phyloP scores from a whole-genome alignment of 2,113 vertebrate species.

The Mormyrus iriodes region DNA sequence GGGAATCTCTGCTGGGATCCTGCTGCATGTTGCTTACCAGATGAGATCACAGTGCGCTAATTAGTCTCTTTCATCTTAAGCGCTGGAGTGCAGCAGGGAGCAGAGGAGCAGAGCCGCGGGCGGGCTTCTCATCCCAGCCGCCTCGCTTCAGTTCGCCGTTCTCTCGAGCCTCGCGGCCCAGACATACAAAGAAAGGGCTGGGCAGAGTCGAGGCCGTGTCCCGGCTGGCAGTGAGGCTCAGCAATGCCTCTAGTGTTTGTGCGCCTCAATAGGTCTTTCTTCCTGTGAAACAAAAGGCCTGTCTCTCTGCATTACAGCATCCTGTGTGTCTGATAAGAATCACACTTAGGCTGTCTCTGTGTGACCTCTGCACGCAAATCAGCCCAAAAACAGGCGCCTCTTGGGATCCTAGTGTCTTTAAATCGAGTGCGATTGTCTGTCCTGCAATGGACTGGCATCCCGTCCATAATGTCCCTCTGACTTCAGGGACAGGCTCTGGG shows the following conservation, averaged over 20 bases:
- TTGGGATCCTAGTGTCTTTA: neutral
- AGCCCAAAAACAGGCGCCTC: neutral
- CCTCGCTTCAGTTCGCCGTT: neutral
- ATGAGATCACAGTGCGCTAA: conserved; percentile 22
- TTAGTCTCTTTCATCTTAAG: conserved; percentile 7
- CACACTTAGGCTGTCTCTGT: neutral
- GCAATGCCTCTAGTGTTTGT: neutral
- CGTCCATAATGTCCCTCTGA: neutral
- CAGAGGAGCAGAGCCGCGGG: neutral
- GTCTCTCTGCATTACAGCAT: neutral
- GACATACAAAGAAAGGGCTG: neutral
- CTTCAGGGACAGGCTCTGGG: neutral
- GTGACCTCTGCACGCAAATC: neutral
- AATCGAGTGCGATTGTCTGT: neutral
- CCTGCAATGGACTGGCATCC: neutral
- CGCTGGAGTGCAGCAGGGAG: neutral
- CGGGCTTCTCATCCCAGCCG: neutral
- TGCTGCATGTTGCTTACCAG: conserved; percentile 5
- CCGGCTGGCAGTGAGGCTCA: neutral
- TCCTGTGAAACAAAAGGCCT: conserved; percentile 5
- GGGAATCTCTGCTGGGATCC: neutral
- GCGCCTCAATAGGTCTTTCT: conserved; percentile 5
- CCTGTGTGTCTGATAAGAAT: neutral
- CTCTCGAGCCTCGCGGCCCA: neutral
- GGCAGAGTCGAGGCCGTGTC: neutral